Percentiles rank a stretch among this genome's conserved stretches.
These are phyloP conservation scores for Dolichomitus sp. DNA, from an alignment of 2,888 invertebrate species.

Conservation along the genomic window DNA sequence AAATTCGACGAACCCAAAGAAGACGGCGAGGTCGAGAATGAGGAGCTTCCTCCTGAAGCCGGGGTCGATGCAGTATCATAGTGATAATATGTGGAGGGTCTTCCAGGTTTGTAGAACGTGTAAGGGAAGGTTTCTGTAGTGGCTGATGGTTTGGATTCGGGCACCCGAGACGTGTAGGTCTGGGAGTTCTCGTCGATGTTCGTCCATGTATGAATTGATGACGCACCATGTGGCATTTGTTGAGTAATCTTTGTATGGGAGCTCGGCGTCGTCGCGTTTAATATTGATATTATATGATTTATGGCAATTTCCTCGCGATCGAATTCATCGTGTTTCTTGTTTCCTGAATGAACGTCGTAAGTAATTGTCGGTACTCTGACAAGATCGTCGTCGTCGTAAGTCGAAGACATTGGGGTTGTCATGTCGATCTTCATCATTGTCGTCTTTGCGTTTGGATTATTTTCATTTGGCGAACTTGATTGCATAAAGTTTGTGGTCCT, in stretches of 20 bases:
- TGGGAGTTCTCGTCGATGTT: constrained; percentile 82
- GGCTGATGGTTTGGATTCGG: constrained; percentile 66
- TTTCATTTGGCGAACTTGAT: constrained; percentile 15
- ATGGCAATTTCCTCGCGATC: constrained; percentile 85
- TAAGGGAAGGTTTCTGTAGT: constrained; percentile 78
- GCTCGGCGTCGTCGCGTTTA: constrained; percentile 84
- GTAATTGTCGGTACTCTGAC: constrained; percentile 85
- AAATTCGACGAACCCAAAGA: constrained; percentile 58
- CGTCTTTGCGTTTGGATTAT: constrained; percentile 75
- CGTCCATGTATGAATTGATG: constrained; percentile 81
- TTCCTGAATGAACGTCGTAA: constrained; percentile 79
- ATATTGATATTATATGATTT: constrained; percentile 86
- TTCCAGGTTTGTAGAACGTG: constrained; percentile 78
- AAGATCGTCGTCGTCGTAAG: constrained; percentile 79
- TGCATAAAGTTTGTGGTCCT: constrained; percentile 38
- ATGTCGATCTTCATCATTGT: constrained; percentile 84
- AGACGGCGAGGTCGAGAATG: constrained; percentile 51
- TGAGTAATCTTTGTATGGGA: constrained; percentile 59
- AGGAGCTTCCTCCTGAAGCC: constrained; percentile 57
- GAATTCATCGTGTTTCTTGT: constrained; percentile 80
- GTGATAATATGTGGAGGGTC: constrained; percentile 80
- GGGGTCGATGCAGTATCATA: constrained; percentile 77
- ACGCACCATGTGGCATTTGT: constrained; percentile 49
- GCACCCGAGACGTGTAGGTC: constrained; percentile 72
- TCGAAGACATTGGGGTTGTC: constrained; percentile 80